Evolutionary conservation across 2,888 invertebrate genomes (phyloP), one percentile per base, ranked within the genome.

Genomic region (Xestia sexstrigata): DNA sequence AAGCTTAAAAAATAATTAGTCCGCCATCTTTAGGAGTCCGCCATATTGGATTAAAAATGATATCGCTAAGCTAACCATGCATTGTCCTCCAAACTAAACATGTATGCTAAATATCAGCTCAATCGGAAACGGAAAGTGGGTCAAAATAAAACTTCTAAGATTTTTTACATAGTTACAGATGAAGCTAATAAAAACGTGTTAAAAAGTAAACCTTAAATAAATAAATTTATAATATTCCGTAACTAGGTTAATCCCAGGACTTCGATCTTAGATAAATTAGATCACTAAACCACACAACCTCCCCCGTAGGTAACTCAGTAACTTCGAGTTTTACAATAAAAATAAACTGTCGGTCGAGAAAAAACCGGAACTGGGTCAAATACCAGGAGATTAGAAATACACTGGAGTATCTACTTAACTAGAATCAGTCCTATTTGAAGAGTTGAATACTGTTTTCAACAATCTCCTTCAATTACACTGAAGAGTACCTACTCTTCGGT

Each of bases 401-500:
- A 42, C 74, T 39, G 58, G 72, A 77, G 75, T 74, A 35, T 68
- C 74, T 79, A 76, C 78, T 81, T 76, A 74, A 80, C 65, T 71
- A 39, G 81, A 87, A 78, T 60, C 60, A 77, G 74, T 74, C 42
- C 60, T 84, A 78, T 80, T 88, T 82, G 70, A 80, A 75, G 71
- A 79, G 52, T 68, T 85, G 76, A 85, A 80, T 81, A 85, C 76
- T 69, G 76, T 79, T 82, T 81, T 67, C 76, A n/a, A 79, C 82
- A 85, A 80, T 71, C 78, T 74, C 49, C 66, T 83, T 81, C 89
- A 80, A 84, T 88, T 88, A 80, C 74, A 65, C 35, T 77, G 47
- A 78, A 84, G 76, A 13, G 72, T 39, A 45, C n/a, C n/a, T n/a
- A n/a, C 60, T 62, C 49, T n/a, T 23, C 17, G 26, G 49, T 42